Conservation (phyloP, 1,140 invertebrate species). For the Drosophila subobscura region DNA sequence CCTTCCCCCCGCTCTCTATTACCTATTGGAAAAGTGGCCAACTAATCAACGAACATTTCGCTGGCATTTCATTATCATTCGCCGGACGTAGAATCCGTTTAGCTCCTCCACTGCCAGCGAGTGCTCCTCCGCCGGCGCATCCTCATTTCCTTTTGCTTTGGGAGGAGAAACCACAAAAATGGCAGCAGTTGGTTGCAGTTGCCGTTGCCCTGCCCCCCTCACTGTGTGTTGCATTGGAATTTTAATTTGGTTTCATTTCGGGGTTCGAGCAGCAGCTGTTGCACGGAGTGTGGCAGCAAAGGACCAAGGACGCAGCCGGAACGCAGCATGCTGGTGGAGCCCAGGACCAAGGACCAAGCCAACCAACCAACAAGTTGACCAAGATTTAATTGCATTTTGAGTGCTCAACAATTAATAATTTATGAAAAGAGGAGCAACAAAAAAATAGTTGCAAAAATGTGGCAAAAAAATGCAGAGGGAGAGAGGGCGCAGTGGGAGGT, state of each 20-base stretch:
- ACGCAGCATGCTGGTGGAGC: too few relatives aligned
- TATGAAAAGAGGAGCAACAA: constrained; percentile 46
- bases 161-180: constrained; percentile 36
- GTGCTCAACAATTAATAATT: constrained; percentile 75
- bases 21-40: constrained; percentile 59
- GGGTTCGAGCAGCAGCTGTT: constrained; percentile 62
- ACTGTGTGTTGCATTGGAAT: constrained; percentile 64
- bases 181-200: constrained; percentile 31
- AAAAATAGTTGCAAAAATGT: too few relatives aligned
- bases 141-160: not conserved
- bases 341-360: too few relatives aligned
- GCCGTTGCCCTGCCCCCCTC: constrained; percentile 13
- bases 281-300: constrained; percentile 22
- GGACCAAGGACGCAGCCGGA: constrained; percentile 29
- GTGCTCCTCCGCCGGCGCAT: too few relatives aligned
- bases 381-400: constrained; percentile 81
- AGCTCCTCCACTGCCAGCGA: constrained; percentile 29
- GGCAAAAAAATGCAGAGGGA: constrained; percentile 18
- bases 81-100: constrained; percentile 46
- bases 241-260: constrained; percentile 74
- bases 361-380: constrained; percentile 78
- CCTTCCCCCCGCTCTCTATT: not conserved
- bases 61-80: constrained; percentile 61
- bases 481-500: constrained; percentile 27
- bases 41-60: constrained; percentile 69